phyloP scores from a whole-genome alignment of 2,888 invertebrate species.

The Chloroclysta siterata region DNA sequence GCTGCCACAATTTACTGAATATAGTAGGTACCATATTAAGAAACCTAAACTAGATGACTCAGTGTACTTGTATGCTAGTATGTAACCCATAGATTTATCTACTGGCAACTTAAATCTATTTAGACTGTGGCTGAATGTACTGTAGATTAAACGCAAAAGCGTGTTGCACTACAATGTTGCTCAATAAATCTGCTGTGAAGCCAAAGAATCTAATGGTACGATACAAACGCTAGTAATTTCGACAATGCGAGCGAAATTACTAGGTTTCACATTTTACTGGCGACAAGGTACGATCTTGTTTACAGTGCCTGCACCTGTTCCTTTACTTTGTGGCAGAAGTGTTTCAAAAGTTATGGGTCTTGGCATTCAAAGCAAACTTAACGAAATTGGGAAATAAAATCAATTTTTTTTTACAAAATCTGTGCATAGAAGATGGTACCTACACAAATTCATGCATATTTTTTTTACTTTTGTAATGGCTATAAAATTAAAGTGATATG shows the following conservation, averaged over 20 bases:
- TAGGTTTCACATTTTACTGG: slow-evolving; percentile 16
- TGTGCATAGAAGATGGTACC: too few species aligned
- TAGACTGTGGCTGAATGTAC: slow-evolving; percentile 21
- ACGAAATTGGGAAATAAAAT: too few species aligned
- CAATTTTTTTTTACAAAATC: too few species aligned
- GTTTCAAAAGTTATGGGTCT: background rate
- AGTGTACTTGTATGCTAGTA: background rate
- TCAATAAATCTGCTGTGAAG: slow-evolving; percentile 25
- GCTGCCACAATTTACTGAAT: too few species aligned
- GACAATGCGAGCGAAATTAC: slow-evolving; percentile 26
- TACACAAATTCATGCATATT: too few species aligned
- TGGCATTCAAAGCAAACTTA: background rate
- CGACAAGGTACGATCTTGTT: slow-evolving; percentile 3
- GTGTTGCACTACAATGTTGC: slow-evolving; percentile 28
- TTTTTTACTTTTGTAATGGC: too few species aligned
- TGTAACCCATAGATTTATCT: slow-evolving; percentile 17
- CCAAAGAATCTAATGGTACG: slow-evolving; percentile 13
- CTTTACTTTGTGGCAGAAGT: background rate
- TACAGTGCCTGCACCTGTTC: slow-evolving; percentile 14
- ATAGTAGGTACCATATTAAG: too few species aligned
- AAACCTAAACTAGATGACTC: too few species aligned
- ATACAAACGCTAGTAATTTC: slow-evolving; percentile 27
- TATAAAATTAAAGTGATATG: too few species aligned
- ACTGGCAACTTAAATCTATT: slow-evolving; percentile 13
- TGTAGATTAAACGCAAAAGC: slow-evolving; percentile 31